Conservation (phyloP, 2,797 vertebrate species). For the Danio choprae region DNA sequence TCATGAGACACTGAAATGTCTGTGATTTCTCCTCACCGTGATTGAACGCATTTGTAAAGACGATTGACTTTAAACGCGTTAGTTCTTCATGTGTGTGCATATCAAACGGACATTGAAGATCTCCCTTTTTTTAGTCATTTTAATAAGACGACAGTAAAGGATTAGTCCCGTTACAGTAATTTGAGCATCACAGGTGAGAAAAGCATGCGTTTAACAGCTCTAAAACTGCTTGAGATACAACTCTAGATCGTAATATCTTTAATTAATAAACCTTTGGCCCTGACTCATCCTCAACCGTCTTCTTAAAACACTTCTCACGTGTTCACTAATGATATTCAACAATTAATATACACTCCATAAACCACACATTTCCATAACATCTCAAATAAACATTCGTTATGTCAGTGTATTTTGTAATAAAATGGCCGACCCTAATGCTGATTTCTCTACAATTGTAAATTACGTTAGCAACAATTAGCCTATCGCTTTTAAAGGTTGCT, state of each 20-base stretch:
- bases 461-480: no score
- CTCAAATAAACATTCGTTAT: background rate
- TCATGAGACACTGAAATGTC: background rate
- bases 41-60: background rate
- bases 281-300: background rate
- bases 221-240: background rate
- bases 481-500: no score
- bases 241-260: background rate
- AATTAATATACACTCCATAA: background rate
- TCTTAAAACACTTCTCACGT: background rate
- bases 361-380: background rate
- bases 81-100: background rate
- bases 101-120: conserved; percentile 5
- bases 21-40: background rate
- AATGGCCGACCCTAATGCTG: background rate
- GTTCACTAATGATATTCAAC: background rate
- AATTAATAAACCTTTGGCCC: background rate
- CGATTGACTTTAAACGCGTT: background rate
- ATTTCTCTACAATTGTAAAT: background rate
- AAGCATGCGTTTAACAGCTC: background rate
- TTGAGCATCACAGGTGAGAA: conserved; percentile 18
- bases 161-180: background rate
- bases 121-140: background rate
- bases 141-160: background rate
- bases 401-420: background rate